A percentile compares a stretch with the other conserved stretches of the same genome.
These are phyloP conservation scores for Drosophila parthenogenetica DNA, from an alignment of 2,888 invertebrate genomes.

Conservation along the genomic window DNA sequence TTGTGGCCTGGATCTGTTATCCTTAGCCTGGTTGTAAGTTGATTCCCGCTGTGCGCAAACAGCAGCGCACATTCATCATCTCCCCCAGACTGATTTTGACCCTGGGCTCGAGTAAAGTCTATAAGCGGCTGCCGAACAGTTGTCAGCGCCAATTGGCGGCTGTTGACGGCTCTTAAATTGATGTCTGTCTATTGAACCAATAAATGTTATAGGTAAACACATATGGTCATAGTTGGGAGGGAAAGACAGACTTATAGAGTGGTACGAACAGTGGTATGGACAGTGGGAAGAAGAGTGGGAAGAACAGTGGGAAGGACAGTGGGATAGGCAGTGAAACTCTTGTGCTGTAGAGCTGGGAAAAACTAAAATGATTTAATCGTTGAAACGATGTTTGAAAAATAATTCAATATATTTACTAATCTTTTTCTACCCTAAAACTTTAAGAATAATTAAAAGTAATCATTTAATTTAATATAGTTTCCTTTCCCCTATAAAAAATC, in stretches of 20 bases:
- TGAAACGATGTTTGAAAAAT: too few species aligned
- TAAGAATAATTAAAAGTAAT: too few species aligned
- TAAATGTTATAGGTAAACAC: conserved; percentile 76
- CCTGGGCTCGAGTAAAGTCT: background rate
- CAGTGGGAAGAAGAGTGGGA: background rate
- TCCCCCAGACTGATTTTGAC: background rate
- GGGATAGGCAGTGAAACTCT: conserved; percentile 1
- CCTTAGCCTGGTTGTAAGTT: conserved; percentile 60
- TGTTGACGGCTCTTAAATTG: conserved; percentile 72
- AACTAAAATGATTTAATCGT: background rate
- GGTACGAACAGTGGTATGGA: background rate
- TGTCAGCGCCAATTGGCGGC: conserved; percentile 66
- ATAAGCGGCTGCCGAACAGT: conserved; percentile 37
- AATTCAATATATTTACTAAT: too few species aligned
- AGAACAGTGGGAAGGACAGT: too few species aligned
- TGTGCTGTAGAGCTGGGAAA: background rate
- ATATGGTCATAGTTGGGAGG: conserved; percentile 50
- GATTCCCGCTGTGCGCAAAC: conserved; percentile 71
- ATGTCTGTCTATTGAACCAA: conserved; percentile 76
- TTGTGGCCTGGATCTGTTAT: conserved; percentile 43
- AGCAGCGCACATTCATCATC: conserved; percentile 51
- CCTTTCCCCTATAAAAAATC: background rate
- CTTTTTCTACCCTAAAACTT: too few species aligned
- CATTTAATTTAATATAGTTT: too few species aligned
- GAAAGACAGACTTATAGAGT: conserved; percentile 7